phyloP scores from a whole-genome alignment of 2,888 invertebrate genomes.

The Hyposoter dolosus region DNA sequence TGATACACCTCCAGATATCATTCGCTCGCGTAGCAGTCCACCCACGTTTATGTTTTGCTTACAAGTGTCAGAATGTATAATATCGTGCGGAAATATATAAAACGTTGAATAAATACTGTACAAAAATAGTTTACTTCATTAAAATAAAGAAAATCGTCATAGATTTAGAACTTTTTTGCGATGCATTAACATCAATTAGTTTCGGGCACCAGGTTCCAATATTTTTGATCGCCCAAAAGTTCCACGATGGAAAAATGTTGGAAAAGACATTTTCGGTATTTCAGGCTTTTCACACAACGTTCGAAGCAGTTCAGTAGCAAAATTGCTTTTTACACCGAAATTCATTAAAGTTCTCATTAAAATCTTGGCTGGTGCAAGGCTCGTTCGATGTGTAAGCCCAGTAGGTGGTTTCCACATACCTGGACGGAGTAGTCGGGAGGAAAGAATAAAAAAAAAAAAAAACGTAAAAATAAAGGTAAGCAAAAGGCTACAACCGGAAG shows the following conservation, averaged over 20 bases:
- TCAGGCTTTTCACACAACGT: background rate
- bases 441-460: slow-evolving; percentile 9
- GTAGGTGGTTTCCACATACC: slow-evolving; percentile 47
- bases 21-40: background rate
- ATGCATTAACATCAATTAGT: too few species aligned
- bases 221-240: background rate
- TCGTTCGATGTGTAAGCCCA: slow-evolving; percentile 41
- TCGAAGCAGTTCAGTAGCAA: slow-evolving; percentile 8
- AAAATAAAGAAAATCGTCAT: background rate
- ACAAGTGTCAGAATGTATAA: background rate
- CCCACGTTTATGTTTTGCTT: background rate
- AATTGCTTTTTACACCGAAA: slow-evolving; percentile 1
- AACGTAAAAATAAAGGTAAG: background rate
- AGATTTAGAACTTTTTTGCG: background rate
- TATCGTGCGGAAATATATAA: background rate
- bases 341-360: slow-evolving; percentile 5
- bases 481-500: slow-evolving; percentile 42
- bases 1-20: slow-evolving; percentile 34
- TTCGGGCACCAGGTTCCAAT: background rate
- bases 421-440: background rate
- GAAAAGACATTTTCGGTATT: background rate
- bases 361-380: background rate
- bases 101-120: background rate
- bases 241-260: background rate
- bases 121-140: background rate